Conservation (phyloP, 2,888 invertebrate species). For the Apamea anceps region DNA sequence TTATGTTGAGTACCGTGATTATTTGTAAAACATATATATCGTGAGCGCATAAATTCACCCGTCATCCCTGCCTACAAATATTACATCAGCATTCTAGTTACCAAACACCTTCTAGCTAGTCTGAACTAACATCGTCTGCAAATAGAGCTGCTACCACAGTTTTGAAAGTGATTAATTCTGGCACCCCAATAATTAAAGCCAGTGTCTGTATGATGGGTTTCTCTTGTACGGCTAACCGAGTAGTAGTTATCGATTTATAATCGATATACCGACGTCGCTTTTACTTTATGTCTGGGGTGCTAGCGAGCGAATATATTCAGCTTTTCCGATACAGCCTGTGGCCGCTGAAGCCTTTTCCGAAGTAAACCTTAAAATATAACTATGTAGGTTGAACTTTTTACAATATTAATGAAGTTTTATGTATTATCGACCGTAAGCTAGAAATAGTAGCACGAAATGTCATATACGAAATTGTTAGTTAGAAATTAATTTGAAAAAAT, state of each 20-base stretch:
- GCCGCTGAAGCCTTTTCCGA: too few species aligned
- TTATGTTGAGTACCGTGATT: slow-evolving; percentile 38
- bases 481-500: neutral
- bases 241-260: slow-evolving; percentile 3
- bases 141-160: slow-evolving; percentile 2
- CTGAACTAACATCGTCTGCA: slow-evolving; percentile 5
- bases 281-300: neutral
- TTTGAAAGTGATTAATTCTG: slow-evolving; percentile 37
- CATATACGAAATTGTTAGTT: too few species aligned
- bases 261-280: neutral
- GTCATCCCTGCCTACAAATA: slow-evolving; percentile 8
- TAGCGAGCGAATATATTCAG: neutral
- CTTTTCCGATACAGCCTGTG: neutral
- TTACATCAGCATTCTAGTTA: slow-evolving; percentile 7
- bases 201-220: slow-evolving; percentile 26
- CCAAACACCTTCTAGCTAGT: neutral
- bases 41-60: neutral
- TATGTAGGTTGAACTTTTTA: too few species aligned
- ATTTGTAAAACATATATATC: slow-evolving; percentile 1
- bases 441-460: too few species aligned
- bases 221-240: slow-evolving; percentile 33
- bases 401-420: too few species aligned
- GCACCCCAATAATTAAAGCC: slow-evolving; percentile 21
- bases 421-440: too few species aligned
- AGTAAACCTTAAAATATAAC: too few species aligned